Evolutionary conservation across 2,113 vertebrate species (phyloP).

Genomic region (Sphyrna mokarran): DNA sequence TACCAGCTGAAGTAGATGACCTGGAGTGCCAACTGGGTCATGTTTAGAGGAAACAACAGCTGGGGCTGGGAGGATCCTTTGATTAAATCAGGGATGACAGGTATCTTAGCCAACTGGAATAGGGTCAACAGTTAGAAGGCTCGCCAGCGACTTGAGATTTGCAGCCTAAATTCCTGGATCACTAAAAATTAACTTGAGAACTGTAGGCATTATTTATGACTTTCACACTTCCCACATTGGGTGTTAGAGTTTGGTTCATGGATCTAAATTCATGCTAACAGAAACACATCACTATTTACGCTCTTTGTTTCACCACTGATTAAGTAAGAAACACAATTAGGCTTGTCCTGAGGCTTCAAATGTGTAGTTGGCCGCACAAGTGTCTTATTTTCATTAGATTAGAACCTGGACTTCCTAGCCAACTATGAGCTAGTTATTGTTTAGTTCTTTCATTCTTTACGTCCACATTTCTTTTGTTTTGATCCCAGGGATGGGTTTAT

Average conservation of each 20-base stretch:
- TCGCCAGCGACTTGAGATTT: background rate
- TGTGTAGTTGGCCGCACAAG: background rate
- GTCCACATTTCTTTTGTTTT: background rate
- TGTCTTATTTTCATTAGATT: background rate
- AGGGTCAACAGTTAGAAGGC: background rate
- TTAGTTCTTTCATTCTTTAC: background rate
- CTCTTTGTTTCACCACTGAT: background rate
- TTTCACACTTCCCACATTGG: background rate
- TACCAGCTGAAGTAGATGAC: background rate
- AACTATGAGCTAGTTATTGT: background rate
- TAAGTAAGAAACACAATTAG: background rate
- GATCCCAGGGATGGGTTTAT: background rate
- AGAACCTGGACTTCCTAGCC: background rate
- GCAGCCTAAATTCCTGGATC: background rate
- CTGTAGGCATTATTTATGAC: background rate
- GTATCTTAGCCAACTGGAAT: background rate
- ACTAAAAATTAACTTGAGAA: background rate
- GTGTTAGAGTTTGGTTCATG: background rate
- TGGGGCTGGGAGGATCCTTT: background rate
- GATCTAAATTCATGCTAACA: background rate
- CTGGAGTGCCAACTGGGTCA: background rate
- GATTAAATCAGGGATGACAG: background rate
- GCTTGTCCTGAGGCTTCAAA: background rate
- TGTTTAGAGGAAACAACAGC: background rate
- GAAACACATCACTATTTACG: background rate